Percentiles rank a stretch among this genome's conserved stretches.
phyloP scores from a whole-genome alignment of 2,113 vertebrate genomes.

The Carettochelys insculpta region DNA sequence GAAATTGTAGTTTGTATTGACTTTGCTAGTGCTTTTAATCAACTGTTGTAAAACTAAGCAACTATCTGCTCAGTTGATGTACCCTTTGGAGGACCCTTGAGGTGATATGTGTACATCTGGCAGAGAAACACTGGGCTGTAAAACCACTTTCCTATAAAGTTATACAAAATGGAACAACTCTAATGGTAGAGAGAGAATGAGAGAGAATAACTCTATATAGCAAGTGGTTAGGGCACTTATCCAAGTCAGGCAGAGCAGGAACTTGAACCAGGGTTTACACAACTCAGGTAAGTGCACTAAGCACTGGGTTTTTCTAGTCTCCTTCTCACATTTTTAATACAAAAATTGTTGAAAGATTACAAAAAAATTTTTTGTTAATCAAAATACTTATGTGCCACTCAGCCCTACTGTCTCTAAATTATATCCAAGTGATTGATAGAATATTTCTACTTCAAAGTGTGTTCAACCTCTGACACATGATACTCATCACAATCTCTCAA shows the following conservation, averaged over 20 bases:
- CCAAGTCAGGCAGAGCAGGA: background rate
- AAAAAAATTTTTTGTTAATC: background rate
- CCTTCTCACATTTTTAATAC: background rate
- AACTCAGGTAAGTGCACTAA: background rate
- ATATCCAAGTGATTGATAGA: background rate
- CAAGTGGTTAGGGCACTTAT: background rate
- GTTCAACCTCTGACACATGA: constrained; percentile 26
- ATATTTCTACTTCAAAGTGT: constrained; percentile 20
- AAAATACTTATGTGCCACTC: background rate
- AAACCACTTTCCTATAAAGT: background rate
- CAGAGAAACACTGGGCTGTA: too few relatives aligned
- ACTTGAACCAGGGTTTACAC: background rate
- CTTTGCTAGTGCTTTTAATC: too few relatives aligned
- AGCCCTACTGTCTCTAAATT: background rate
- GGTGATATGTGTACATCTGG: too few relatives aligned
- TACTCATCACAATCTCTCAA: background rate
- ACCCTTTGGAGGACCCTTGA: too few relatives aligned
- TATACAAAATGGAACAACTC: background rate
- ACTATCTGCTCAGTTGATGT: too few relatives aligned
- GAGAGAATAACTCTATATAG: background rate
- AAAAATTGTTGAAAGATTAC: background rate
- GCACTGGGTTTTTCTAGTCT: background rate
- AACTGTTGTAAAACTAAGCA: too few relatives aligned
- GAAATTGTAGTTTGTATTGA: too few relatives aligned
- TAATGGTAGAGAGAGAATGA: background rate